Conservation (phyloP, 2,797 vertebrate species). For the Spinus pinus region DNA sequence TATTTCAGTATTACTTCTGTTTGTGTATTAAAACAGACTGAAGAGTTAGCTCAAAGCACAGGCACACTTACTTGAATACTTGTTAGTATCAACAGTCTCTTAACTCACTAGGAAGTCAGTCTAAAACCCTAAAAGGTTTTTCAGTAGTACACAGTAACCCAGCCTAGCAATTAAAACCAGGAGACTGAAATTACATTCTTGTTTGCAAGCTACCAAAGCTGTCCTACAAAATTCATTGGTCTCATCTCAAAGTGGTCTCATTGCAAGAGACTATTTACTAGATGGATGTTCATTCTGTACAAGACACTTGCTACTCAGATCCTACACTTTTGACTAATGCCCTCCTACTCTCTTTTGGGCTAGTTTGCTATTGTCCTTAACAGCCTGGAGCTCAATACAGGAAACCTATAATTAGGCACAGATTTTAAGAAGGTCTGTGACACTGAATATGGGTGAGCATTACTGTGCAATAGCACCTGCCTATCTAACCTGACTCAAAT, state of each 20-base stretch:
- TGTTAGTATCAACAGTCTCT: conserved; percentile 1
- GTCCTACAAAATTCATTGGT: background rate
- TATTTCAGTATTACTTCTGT: background rate
- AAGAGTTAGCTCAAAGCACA: background rate
- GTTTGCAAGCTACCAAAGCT: background rate
- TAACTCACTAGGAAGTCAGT: background rate
- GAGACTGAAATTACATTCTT: background rate
- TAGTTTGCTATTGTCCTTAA: background rate
- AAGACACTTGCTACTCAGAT: background rate
- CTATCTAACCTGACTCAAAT: conserved; percentile 29
- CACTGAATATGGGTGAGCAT: conserved; percentile 22
- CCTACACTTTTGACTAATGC: background rate
- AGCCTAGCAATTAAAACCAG: background rate
- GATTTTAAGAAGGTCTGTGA: background rate
- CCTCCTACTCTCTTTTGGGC: background rate
- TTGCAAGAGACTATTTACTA: background rate
- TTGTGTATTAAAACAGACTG: background rate
- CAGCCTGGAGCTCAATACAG: conserved; percentile 2
- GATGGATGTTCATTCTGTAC: background rate
- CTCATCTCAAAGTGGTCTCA: background rate
- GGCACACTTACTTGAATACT: conserved; percentile 1
- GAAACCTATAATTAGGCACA: conserved; percentile 14
- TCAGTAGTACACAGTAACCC: conserved; percentile 20
- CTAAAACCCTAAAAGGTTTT: background rate
- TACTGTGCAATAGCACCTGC: conserved; percentile 50